Percentiles rank a stretch among this genome's conserved stretches.
Evolutionary conservation across 2,113 vertebrate species (phyloP).

Genomic region (Sminthopsis crassicaudata): DNA sequence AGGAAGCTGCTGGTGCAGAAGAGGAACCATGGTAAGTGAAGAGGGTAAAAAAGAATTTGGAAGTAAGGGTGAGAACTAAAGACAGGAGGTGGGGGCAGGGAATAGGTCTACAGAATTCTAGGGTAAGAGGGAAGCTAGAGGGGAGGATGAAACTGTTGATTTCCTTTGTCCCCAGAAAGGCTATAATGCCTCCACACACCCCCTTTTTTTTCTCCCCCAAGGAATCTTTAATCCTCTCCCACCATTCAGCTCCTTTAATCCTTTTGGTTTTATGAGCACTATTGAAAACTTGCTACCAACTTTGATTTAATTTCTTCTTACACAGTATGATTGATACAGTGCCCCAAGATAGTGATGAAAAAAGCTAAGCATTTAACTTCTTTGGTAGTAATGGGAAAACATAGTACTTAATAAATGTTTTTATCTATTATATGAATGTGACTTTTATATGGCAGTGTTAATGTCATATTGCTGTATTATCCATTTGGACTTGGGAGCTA

Average conservation of each 20-base stretch:
- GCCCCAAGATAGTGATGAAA: not conserved
- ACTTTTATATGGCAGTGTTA: conserved; percentile 32
- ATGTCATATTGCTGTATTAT: not conserved
- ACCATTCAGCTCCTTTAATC: conserved; percentile 55
- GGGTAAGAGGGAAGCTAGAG: conserved; percentile 57
- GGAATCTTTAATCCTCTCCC: conserved; percentile 44
- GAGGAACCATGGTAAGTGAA: conserved; percentile 73
- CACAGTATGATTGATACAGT: conserved; percentile 18
- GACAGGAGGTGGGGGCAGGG: conserved; percentile 37
- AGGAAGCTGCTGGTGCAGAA: conserved; percentile 65
- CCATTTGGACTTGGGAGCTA: not conserved
- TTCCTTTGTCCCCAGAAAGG: conserved; percentile 75
- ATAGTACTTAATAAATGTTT: conserved; percentile 8
- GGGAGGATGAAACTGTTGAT: conserved; percentile 53
- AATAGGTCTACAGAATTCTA: conserved; percentile 48
- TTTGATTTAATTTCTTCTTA: conserved; percentile 61
- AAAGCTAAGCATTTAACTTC: conserved; percentile 31
- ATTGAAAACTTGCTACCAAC: conserved; percentile 60
- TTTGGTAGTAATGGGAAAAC: conserved; percentile 15
- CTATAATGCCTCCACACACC: conserved; percentile 63
- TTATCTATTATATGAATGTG: conserved; percentile 14
- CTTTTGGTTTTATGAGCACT: conserved; percentile 52
- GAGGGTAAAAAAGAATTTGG: conserved; percentile 50
- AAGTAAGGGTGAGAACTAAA: conserved; percentile 36
- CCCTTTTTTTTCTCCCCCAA: conserved; percentile 12